These are phyloP conservation scores for Protaetia brevitarsis DNA, from an alignment of 1,140 invertebrate genomes.

Conservation along the genomic window DNA sequence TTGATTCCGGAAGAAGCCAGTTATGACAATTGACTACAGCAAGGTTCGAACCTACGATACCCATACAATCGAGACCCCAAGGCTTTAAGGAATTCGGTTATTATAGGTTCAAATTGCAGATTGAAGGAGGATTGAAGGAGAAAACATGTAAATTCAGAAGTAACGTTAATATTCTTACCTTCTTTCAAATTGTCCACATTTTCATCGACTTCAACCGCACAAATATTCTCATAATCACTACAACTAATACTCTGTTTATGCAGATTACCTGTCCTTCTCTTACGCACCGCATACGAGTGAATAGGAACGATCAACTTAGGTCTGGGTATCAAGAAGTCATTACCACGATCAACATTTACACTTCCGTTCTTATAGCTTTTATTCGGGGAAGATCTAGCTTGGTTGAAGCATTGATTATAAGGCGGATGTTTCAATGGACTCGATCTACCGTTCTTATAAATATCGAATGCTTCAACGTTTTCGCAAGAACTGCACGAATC, in stretches of 20 bases:
- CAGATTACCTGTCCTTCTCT: constrained; percentile 72
- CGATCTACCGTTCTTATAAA: constrained; percentile 41
- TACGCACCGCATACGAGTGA: constrained; percentile 76
- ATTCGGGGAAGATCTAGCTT: neutral
- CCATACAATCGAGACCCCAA: too few species aligned
- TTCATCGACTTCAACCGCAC: neutral
- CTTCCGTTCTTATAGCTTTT: constrained; percentile 39
- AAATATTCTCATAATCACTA: constrained; percentile 18
- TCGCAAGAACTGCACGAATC: neutral
- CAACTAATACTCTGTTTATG: constrained; percentile 13
- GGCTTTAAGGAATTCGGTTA: too few species aligned
- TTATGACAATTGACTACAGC: too few species aligned
- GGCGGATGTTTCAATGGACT: neutral
- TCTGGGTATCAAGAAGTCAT: constrained; percentile 74
- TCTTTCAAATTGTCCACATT: neutral
- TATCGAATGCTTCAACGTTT: constrained; percentile 48
- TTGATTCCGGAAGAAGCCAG: too few species aligned
- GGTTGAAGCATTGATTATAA: neutral
- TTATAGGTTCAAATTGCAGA: too few species aligned
- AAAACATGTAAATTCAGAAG: too few species aligned
- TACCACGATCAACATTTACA: constrained; percentile 42
- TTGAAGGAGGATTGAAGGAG: too few species aligned
- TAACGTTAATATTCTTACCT: neutral
- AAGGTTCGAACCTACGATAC: too few species aligned
- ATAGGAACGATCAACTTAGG: constrained; percentile 82